A percentile compares a stretch with the other conserved stretches of the same genome.
These are phyloP conservation scores for Stratiomys singularior DNA, from an alignment of 2,888 invertebrate genomes.

Conservation along the genomic window DNA sequence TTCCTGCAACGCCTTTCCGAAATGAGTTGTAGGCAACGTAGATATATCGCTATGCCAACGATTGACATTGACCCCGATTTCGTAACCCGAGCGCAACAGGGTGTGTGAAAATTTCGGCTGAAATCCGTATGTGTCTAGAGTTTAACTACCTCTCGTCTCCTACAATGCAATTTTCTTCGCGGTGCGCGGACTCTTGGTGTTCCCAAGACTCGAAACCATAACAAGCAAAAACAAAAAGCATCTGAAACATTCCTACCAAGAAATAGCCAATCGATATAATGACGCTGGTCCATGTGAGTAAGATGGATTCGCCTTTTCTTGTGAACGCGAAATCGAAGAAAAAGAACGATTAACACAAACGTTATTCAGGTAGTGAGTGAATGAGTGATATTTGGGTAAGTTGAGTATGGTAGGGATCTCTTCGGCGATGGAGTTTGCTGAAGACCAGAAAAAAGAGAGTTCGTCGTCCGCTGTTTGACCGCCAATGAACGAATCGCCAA, in stretches of 20 bases:
- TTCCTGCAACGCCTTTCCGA: no score
- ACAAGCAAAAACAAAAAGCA: not conserved
- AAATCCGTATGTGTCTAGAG: no score
- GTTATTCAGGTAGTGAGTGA: not conserved
- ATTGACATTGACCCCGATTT: no score
- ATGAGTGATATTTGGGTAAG: constrained; percentile 16
- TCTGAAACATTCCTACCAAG: not conserved
- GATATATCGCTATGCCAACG: no score
- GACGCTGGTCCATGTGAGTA: constrained; percentile 1
- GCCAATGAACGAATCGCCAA: constrained; percentile 12
- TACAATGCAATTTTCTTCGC: not conserved
- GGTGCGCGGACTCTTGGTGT: not conserved
- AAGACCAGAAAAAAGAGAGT: constrained; percentile 9
- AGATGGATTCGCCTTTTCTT: constrained; percentile 8
- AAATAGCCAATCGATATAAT: constrained; percentile 21
- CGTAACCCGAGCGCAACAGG: no score
- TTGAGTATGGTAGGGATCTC: constrained; percentile 19
- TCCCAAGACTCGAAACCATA: not conserved
- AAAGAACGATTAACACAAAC: not conserved
- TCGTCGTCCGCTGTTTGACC: constrained; percentile 32
- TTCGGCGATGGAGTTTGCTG: not conserved
- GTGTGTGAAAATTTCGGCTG: no score
- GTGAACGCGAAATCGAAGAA: not conserved
- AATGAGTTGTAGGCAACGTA: no score
- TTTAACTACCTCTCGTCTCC: not conserved